These are phyloP conservation scores for Paratilapia polleni DNA, from an alignment of 2,113 vertebrate genomes.

Conservation along the genomic window DNA sequence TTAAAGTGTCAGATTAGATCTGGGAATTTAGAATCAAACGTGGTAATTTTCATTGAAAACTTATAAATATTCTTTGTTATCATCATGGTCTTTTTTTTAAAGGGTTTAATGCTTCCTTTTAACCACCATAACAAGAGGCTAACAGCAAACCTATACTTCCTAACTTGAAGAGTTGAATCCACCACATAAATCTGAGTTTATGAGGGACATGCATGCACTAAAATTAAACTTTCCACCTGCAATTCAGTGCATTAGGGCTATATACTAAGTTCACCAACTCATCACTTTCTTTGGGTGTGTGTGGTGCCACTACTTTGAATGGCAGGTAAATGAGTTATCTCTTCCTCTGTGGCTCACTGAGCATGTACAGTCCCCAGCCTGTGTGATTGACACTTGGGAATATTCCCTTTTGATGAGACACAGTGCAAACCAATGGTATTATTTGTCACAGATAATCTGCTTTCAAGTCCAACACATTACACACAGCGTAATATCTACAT, in stretches of 20 bases:
- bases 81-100: not conserved
- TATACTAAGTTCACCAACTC: conserved; percentile 5
- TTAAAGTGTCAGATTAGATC: not conserved
- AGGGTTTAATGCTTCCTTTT: not conserved
- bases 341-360: conserved; percentile 16
- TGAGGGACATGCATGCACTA: not conserved
- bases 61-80: not conserved
- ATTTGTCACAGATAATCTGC: conserved; percentile 78
- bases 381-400: conserved; percentile 71
- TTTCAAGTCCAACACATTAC: conserved; percentile 71
- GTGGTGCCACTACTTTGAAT: conserved; percentile 28
- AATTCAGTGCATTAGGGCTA: not conserved
- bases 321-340: conserved; percentile 53
- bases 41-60: not conserved
- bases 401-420: conserved; percentile 78
- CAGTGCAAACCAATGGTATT: conserved; percentile 71
- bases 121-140: not conserved
- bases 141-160: not conserved
- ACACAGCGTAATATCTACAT: conserved; percentile 69
- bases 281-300: not conserved
- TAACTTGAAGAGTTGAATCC: not conserved
- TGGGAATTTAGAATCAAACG: not conserved
- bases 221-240: not conserved
- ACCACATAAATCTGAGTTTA: not conserved
- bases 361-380: not conserved